phyloP scores from a whole-genome alignment of 2,113 vertebrate species.

The Muscicapa adusta region DNA sequence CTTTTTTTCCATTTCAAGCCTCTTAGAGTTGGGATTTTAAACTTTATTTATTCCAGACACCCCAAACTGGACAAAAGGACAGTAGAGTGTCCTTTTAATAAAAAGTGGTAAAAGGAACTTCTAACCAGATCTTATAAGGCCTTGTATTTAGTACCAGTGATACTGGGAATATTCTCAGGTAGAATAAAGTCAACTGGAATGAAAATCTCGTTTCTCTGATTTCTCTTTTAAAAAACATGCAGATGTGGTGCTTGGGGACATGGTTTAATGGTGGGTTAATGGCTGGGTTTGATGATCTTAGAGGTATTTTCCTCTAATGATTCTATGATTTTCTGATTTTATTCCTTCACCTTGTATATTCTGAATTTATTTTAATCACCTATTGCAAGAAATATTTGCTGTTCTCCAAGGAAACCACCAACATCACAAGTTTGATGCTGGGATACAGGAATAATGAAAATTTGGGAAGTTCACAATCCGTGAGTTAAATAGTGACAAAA shows the following conservation, averaged over 20 bases:
- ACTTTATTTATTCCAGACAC: neutral
- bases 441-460: neutral
- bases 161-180: neutral
- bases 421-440: neutral
- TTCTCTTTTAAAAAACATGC: neutral
- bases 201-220: neutral
- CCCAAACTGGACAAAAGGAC: too few relatives aligned
- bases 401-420: neutral
- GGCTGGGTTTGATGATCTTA: neutral
- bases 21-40: accelerated
- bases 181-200: neutral
- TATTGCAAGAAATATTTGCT: neutral
- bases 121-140: neutral
- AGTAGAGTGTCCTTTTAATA: neutral
- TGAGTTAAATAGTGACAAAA: neutral
- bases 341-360: neutral
- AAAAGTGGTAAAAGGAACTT: neutral
- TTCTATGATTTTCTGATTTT: neutral
- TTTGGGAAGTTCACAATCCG: neutral
- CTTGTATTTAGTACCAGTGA: neutral
- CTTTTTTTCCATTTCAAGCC: neutral
- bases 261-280: neutral
- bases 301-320: neutral
- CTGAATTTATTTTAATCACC: neutral
- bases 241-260: neutral